phyloP scores from a whole-genome alignment of 1,140 invertebrate species.

The Pogonognathellus flavescens region DNA sequence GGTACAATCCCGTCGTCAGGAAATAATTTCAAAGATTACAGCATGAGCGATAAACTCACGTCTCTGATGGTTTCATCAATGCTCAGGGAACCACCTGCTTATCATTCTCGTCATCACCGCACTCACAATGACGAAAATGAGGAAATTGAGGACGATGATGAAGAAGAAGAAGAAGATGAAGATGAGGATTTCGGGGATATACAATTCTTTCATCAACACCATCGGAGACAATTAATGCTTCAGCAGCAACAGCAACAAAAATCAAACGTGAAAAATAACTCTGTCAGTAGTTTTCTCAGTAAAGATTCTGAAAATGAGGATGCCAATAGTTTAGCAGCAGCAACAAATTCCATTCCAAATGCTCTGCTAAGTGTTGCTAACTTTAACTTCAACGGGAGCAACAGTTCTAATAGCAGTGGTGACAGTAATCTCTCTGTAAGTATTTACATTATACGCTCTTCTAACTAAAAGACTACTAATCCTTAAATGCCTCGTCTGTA shows the following conservation, averaged over 20 bases:
- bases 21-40: slow-evolving; percentile 29
- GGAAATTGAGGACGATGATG: slow-evolving; percentile 12
- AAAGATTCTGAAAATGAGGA: not conserved
- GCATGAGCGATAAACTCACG: slow-evolving; percentile 16
- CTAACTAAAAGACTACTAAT: not conserved
- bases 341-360: not conserved
- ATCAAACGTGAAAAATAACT: slow-evolving; percentile 11
- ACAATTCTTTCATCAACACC: slow-evolving; percentile 60
- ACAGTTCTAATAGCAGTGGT: slow-evolving; percentile 6
- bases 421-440: slow-evolving; percentile 49
- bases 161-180: slow-evolving; percentile 37
- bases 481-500: not conserved
- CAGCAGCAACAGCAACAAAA: slow-evolving; percentile 35
- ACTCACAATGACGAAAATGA: not conserved
- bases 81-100: slow-evolving; percentile 37
- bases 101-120: slow-evolving; percentile 20
- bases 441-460: not conserved
- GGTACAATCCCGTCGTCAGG: slow-evolving; percentile 16
- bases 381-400: slow-evolving; percentile 3
- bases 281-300: not conserved
- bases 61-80: slow-evolving; percentile 30
- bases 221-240: slow-evolving; percentile 19
- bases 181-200: slow-evolving; percentile 60
- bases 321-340: not conserved
- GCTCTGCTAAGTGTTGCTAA: slow-evolving; percentile 1